A percentile compares a stretch with the other conserved stretches of the same genome.
Evolutionary conservation across 2,797 vertebrate species (phyloP).

Genomic region (Gallinago stenura): DNA sequence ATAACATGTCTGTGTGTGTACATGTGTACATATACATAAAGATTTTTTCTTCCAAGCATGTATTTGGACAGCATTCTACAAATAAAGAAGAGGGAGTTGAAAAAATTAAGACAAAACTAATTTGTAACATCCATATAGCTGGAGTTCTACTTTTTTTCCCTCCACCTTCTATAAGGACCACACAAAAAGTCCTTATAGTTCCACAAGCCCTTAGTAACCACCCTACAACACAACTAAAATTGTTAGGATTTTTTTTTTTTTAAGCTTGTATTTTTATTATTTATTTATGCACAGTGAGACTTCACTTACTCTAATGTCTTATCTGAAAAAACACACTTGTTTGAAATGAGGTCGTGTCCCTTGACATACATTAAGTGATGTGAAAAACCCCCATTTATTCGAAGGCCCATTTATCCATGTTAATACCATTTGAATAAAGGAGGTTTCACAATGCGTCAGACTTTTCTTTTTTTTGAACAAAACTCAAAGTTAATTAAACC

Average conservation of each 20-base stretch:
- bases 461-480: conserved; percentile 1
- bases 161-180: background rate
- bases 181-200: background rate
- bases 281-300: conserved; percentile 29
- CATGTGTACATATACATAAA: background rate
- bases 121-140: background rate
- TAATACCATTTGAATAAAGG: conserved; percentile 38
- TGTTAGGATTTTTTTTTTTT: background rate
- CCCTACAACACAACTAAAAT: background rate
- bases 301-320: conserved; percentile 32
- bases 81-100: background rate
- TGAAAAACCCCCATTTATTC: conserved; percentile 28
- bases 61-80: background rate
- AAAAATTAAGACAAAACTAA: background rate
- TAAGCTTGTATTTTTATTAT: conserved; percentile 30
- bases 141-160: background rate
- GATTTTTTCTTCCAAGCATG: background rate
- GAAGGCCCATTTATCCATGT: background rate
- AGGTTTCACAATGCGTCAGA: conserved; percentile 11
- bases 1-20: accelerated
- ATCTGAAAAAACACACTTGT: background rate
- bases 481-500: conserved; percentile 67
- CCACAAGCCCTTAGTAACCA: background rate
- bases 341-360: conserved; percentile 57
- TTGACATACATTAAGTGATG: conserved; percentile 27